Evolutionary conservation across 2,888 invertebrate genomes (phyloP).

Genomic region (Pterobdella sp.): DNA sequence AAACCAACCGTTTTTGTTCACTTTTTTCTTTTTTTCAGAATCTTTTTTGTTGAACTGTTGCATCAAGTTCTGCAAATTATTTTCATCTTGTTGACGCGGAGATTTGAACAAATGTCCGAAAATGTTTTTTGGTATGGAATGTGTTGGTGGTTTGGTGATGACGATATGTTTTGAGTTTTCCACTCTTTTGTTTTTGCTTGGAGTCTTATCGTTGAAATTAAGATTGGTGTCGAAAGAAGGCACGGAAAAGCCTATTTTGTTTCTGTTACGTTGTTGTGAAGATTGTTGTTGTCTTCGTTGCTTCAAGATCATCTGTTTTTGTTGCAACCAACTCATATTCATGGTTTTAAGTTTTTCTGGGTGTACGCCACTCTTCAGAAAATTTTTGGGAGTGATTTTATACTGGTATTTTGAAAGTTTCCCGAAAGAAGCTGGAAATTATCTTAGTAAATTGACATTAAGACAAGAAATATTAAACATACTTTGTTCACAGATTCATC

Average conservation of each 20-base stretch:
- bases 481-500: too few relatives aligned
- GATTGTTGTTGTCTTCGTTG: slow-evolving; percentile 7
- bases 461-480: too few relatives aligned
- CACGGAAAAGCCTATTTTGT: background rate
- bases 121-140: background rate
- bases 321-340: slow-evolving; percentile 7
- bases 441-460: too few relatives aligned
- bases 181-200: background rate
- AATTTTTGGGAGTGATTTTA: too few relatives aligned
- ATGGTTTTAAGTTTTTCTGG: slow-evolving; percentile 1
- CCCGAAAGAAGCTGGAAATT: too few relatives aligned
- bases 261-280: background rate
- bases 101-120: background rate
- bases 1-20: slow-evolving; percentile 4
- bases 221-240: background rate
- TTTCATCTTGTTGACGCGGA: background rate
- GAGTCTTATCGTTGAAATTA: background rate
- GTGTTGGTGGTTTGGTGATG: background rate
- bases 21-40: background rate
- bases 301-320: background rate
- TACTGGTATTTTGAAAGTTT: too few relatives aligned
- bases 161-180: background rate
- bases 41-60: background rate
- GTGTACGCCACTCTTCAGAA: too few relatives aligned
- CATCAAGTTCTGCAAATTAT: background rate